These are phyloP conservation scores for Pinna nobilis DNA, from an alignment of 1,140 invertebrate genomes.

Conservation along the genomic window DNA sequence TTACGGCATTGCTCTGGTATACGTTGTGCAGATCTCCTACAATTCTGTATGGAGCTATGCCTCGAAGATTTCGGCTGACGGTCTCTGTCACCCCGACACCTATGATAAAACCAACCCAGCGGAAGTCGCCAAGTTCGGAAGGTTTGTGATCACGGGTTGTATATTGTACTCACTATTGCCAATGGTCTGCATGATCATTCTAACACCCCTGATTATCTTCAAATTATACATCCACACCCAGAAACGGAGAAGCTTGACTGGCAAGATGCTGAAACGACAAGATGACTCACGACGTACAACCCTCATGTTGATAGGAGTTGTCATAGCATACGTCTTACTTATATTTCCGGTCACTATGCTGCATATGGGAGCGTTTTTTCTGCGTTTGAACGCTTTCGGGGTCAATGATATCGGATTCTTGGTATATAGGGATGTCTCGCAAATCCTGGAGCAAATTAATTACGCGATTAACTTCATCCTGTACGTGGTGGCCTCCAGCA, in stretches of 20 bases:
- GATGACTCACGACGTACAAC: conserved; percentile 20
- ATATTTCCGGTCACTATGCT: conserved; percentile 37
- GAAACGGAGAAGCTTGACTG: conserved; percentile 1
- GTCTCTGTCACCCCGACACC: conserved; percentile 45
- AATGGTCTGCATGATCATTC: conserved; percentile 24
- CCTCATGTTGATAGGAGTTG: conserved; percentile 40
- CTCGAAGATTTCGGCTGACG: conserved; percentile 37
- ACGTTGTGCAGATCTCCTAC: conserved; percentile 32
- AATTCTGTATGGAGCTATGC: conserved; percentile 45
- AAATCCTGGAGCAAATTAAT: conserved; percentile 37
- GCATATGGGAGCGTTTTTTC: conserved; percentile 25
- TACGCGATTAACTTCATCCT: conserved; percentile 40
- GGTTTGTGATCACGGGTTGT: conserved; percentile 29
- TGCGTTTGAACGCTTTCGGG: conserved; percentile 31
- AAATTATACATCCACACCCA: background rate
- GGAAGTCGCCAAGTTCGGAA: background rate
- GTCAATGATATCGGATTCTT: conserved; percentile 6
- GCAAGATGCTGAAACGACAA: background rate
- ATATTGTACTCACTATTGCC: conserved; percentile 36
- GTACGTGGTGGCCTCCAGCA: conserved; percentile 24
- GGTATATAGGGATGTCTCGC: conserved; percentile 26
- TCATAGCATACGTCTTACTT: conserved; percentile 42
- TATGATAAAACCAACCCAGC: background rate
- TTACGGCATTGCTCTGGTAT: conserved; percentile 3
- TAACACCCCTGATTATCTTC: conserved; percentile 34